phyloP scores from a whole-genome alignment of 1,140 invertebrate species.

The Thaumatotibia leucotreta region DNA sequence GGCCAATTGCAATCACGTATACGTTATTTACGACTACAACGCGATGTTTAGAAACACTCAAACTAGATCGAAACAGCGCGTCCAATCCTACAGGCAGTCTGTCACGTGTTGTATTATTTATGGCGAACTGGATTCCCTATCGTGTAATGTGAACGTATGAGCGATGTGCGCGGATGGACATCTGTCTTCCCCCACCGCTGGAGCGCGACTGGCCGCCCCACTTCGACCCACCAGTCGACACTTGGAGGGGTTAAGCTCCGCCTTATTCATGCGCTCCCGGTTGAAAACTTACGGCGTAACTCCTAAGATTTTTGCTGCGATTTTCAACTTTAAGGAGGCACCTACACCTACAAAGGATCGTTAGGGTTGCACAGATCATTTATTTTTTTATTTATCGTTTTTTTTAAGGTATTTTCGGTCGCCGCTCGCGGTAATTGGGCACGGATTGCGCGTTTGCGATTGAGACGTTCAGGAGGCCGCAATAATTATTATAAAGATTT shows the following conservation, averaged over 20 bases:
- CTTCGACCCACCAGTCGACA: slow-evolving; percentile 28
- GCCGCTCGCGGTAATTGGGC: slow-evolving; percentile 55
- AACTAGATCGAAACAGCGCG: background rate
- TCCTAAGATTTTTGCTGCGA: slow-evolving; percentile 14
- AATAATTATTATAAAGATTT: slow-evolving; percentile 73
- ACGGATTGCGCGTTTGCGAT: slow-evolving; percentile 44
- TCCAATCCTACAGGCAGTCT: background rate
- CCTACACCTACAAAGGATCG: background rate
- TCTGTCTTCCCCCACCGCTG: slow-evolving; percentile 66
- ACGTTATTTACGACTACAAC: background rate
- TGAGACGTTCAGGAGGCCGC: slow-evolving; percentile 57
- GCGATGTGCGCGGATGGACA: slow-evolving; percentile 49
- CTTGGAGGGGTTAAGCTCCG: slow-evolving; percentile 44
- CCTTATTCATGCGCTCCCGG: slow-evolving; percentile 30
- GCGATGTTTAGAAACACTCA: background rate
- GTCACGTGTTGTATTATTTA: slow-evolving; percentile 46
- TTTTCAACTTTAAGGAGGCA: slow-evolving; percentile 32
- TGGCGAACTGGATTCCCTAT: slow-evolving; percentile 60
- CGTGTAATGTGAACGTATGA: slow-evolving; percentile 51
- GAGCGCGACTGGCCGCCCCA: slow-evolving; percentile 40
- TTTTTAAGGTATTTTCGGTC: slow-evolving; percentile 60
- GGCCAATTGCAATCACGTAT: background rate
- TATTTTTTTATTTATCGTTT: slow-evolving; percentile 57
- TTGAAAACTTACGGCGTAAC: slow-evolving; percentile 22
- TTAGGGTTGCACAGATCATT: slow-evolving; percentile 44